Evolutionary conservation across 2,113 vertebrate species (phyloP).

Genomic region (Anarhynchus alexandrinus): DNA sequence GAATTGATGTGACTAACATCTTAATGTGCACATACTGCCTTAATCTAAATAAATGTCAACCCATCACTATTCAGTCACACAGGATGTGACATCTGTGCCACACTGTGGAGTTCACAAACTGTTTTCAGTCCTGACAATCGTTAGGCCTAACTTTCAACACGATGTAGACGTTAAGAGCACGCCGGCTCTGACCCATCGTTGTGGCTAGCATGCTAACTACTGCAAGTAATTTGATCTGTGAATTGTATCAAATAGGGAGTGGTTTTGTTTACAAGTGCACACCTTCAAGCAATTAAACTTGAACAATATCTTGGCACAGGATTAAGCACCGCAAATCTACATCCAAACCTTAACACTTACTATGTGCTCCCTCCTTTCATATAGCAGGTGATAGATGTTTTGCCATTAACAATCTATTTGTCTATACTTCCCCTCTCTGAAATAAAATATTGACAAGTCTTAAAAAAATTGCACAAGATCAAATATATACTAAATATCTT

Average conservation of each 20-base stretch:
- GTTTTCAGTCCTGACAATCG: not conserved
- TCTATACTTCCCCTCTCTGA: not conserved
- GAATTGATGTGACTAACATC: not conserved
- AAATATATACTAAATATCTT: not conserved
- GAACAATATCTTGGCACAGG: not conserved
- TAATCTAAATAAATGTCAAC: not conserved
- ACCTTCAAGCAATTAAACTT: not conserved
- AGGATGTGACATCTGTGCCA: not conserved
- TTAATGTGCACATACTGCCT: not conserved
- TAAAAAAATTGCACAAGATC: not conserved
- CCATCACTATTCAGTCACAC: not conserved
- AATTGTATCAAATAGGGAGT: not conserved
- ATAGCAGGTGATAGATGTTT: not conserved
- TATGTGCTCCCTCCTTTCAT: not conserved
- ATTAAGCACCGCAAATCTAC: not conserved
- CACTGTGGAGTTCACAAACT: not conserved
- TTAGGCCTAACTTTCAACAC: not conserved
- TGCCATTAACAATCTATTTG: not conserved
- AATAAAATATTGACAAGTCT: not conserved
- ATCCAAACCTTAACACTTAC: not conserved
- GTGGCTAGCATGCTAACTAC: not conserved
- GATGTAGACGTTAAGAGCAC: rapidly evolving
- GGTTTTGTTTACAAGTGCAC: not conserved
- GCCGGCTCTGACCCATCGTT: not conserved
- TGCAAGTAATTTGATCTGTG: not conserved